Evolutionary conservation across 1,140 invertebrate species (phyloP).

Genomic region (Phocides pigmalion): DNA sequence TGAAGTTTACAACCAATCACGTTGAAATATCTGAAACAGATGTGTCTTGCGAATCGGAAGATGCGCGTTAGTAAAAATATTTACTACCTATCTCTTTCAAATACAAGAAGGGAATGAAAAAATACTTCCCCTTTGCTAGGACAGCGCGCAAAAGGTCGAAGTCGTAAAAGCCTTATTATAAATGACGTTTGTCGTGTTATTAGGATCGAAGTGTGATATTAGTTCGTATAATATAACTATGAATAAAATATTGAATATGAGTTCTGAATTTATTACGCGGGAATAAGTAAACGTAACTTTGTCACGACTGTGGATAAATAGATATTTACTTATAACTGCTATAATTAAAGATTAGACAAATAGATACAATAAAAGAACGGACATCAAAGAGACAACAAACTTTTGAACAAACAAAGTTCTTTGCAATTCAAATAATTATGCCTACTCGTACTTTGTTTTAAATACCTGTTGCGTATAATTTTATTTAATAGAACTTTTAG

Average conservation of each 20-base stretch:
- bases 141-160: constrained; percentile 6
- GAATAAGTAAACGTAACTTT: background rate
- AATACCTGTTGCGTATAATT: too few species aligned
- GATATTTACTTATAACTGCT: too few species aligned
- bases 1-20: constrained; percentile 33
- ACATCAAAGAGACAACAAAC: too few species aligned
- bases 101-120: constrained; percentile 31
- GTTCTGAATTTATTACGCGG: too few species aligned
- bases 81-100: constrained; percentile 26
- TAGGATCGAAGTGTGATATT: background rate
- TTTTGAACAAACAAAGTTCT: too few species aligned
- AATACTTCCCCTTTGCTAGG: constrained; percentile 8
- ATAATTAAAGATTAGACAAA: too few species aligned
- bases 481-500: too few species aligned
- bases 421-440: too few species aligned
- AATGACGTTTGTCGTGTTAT: constrained; percentile 11
- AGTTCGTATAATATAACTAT: constrained; percentile 11
- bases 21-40: constrained; percentile 36
- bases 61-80: constrained; percentile 31
- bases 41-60: constrained; percentile 36
- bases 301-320: too few species aligned
- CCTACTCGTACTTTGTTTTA: too few species aligned
- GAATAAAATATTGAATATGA: constrained; percentile 12
- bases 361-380: too few species aligned
- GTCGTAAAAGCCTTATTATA: constrained; percentile 16